Evolutionary conservation across 2,888 invertebrate genomes (phyloP), one percentile per base, ranked within the genome.

Genomic region (Ectobius pallidus): DNA sequence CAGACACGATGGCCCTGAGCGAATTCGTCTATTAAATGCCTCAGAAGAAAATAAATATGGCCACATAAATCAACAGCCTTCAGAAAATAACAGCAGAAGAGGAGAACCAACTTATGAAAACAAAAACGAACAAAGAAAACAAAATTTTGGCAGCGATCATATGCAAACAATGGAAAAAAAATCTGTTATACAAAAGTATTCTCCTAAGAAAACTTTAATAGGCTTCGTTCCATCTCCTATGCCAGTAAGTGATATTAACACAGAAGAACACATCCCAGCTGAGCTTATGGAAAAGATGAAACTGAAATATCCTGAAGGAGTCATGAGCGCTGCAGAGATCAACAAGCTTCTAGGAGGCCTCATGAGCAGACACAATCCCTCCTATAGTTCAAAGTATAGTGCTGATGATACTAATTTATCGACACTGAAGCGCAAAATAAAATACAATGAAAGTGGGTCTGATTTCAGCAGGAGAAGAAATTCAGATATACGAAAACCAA

Each of bases 331-430:
- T 3, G 55, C 52, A 18, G 22, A 69, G 16, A 69, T 69, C 25
- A 69, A 69, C 9, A 69, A 46, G 32, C 32, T 69, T n/a, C 16
- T 69, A 11, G 52, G 69, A 16, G 55, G 55, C 2, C 32, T 52
- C 25, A 69, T 69, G 55, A 69, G 52, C n/a, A 25, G 69, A 1
- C 69, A 69, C 16, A 69, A 34, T 9, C 65, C 65, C 3, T 39
- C 32, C 16, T 65, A 65, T 16, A 65, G 65, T 20, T 42, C 42
- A 6, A 39, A 16, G 25, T 65, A 65, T 14, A 65, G 30, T 9
- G 39, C 65, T 2, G 65, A 65, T 2, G 32, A 58, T 16, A 58
- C 30, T 22, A 30, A 34, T 34, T 34, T 11, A 34, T n/a, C n/a
- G n/a, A n/a, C n/a, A n/a, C n/a, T n/a, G n/a, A n/a, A n/a, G n/a